A percentile compares a stretch with the other conserved stretches of the same genome.
These are phyloP conservation scores for Grantiella picta DNA, from an alignment of 2,113 vertebrate genomes.

Conservation along the genomic window DNA sequence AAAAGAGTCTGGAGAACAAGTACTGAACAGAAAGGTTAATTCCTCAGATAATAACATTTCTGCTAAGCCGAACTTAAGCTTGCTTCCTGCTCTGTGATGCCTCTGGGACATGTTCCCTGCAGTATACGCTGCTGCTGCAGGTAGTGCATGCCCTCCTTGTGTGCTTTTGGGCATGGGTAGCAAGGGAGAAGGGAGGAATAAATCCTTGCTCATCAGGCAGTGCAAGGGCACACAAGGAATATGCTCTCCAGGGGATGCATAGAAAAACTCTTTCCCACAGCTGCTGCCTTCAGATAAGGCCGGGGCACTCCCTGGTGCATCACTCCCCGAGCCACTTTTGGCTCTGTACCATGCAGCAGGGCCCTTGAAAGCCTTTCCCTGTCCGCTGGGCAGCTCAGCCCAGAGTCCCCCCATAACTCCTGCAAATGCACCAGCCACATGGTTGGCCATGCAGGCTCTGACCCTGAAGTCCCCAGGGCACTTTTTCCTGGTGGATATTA, in stretches of 20 bases:
- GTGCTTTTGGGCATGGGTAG: background rate
- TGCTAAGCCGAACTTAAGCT: background rate
- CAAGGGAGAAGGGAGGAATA: background rate
- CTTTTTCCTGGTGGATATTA: background rate
- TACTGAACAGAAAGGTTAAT: conserved; percentile 26
- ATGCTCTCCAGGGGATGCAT: background rate
- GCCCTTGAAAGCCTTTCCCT: background rate
- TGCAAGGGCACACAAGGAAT: background rate
- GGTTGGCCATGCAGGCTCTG: accelerated
- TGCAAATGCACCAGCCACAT: background rate
- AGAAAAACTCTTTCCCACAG: background rate
- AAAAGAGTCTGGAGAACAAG: background rate
- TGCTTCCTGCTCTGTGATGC: background rate
- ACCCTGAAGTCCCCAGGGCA: background rate
- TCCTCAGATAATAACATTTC: conserved; percentile 22
- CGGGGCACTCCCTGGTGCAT: accelerated
- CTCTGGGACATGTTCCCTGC: background rate
- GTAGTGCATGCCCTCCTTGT: background rate
- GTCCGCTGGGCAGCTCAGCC: background rate
- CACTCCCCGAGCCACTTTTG: background rate
- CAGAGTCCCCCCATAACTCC: background rate
- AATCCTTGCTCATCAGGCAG: background rate
- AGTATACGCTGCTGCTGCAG: background rate
- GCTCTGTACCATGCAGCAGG: background rate
- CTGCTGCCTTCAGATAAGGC: background rate